Evolutionary conservation across 2,888 invertebrate genomes (phyloP).

Genomic region (Scaptomyza caliginosa): DNA sequence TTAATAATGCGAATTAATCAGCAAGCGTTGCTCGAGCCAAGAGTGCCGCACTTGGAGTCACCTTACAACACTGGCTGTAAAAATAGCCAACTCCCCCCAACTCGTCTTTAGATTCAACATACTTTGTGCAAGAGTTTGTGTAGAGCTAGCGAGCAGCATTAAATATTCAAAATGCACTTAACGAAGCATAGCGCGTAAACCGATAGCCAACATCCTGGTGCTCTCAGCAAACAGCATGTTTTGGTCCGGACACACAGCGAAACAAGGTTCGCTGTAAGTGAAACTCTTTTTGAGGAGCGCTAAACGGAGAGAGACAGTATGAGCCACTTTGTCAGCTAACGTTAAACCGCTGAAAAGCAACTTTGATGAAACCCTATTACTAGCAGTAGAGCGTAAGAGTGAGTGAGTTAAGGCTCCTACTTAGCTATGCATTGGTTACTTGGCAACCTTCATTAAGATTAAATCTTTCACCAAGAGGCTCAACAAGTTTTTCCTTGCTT

Average conservation of each 20-base stretch:
- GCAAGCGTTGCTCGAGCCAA: slow-evolving; percentile 17
- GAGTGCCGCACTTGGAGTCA: slow-evolving; percentile 14
- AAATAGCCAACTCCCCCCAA: too few relatives aligned
- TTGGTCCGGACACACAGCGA: slow-evolving; percentile 3
- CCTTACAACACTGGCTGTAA: slow-evolving; percentile 24
- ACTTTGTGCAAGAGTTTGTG: slow-evolving; percentile 46
- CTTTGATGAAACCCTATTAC: slow-evolving; percentile 33
- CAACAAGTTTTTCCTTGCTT: not conserved
- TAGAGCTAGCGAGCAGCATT: slow-evolving; percentile 52
- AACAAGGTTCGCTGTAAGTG: slow-evolving; percentile 17
- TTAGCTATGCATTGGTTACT: slow-evolving; percentile 7
- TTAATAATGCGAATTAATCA: slow-evolving; percentile 75
- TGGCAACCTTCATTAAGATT: not conserved
- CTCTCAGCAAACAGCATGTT: slow-evolving; percentile 22
- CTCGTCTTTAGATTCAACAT: not conserved
- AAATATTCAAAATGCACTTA: slow-evolving; percentile 76
- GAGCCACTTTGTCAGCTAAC: slow-evolving; percentile 35
- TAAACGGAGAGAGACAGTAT: not conserved
- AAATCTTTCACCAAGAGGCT: not conserved
- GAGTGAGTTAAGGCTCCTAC: not conserved
- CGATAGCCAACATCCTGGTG: slow-evolving; percentile 59
- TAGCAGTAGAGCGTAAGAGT: not conserved
- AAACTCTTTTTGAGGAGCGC: slow-evolving; percentile 35
- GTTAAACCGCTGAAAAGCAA: slow-evolving; percentile 34
- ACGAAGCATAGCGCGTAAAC: slow-evolving; percentile 78